phyloP scores from a whole-genome alignment of 2,797 vertebrate species.

The Thunnus albacares region DNA sequence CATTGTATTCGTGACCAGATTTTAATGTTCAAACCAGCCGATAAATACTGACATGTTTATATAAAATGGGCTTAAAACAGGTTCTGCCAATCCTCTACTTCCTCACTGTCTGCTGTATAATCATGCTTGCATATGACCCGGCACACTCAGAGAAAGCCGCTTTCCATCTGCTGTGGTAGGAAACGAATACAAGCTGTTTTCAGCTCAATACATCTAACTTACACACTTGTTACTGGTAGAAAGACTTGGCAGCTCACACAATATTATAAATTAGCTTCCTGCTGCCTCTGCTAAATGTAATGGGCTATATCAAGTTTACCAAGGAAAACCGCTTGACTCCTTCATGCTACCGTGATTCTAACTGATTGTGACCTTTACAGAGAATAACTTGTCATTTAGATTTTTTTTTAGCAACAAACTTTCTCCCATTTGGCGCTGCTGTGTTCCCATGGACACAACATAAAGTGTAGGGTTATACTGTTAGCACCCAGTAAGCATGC shows the following conservation, averaged over 20 bases:
- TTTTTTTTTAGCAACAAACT: slow-evolving; percentile 65
- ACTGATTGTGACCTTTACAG: slow-evolving; percentile 78
- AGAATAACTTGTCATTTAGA: slow-evolving; percentile 72
- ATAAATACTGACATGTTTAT: slow-evolving; percentile 68
- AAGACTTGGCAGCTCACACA: slow-evolving; percentile 71
- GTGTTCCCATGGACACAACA: slow-evolving; percentile 47
- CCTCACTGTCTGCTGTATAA: slow-evolving; percentile 65
- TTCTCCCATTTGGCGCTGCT: slow-evolving; percentile 44
- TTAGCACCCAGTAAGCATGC: slow-evolving; percentile 42
- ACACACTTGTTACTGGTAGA: slow-evolving; percentile 79
- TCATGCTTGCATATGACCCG: slow-evolving; percentile 71
- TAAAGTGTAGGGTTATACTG: slow-evolving; percentile 27
- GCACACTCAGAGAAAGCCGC: slow-evolving; percentile 69
- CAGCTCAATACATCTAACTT: slow-evolving; percentile 76
- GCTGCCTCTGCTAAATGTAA: slow-evolving; percentile 72
- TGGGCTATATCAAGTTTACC: slow-evolving; percentile 71
- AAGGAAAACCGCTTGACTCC: slow-evolving; percentile 62
- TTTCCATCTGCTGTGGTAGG: slow-evolving; percentile 80
- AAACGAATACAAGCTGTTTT: slow-evolving; percentile 82
- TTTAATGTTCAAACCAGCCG: slow-evolving; percentile 64
- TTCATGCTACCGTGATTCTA: slow-evolving; percentile 70
- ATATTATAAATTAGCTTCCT: slow-evolving; percentile 75
- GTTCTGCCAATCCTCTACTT: slow-evolving; percentile 55
- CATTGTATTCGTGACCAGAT: slow-evolving; percentile 65
- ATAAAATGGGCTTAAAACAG: slow-evolving; percentile 68